Evolutionary conservation across 2,888 invertebrate genomes (phyloP).

Genomic region (Campopleginae sp.): DNA sequence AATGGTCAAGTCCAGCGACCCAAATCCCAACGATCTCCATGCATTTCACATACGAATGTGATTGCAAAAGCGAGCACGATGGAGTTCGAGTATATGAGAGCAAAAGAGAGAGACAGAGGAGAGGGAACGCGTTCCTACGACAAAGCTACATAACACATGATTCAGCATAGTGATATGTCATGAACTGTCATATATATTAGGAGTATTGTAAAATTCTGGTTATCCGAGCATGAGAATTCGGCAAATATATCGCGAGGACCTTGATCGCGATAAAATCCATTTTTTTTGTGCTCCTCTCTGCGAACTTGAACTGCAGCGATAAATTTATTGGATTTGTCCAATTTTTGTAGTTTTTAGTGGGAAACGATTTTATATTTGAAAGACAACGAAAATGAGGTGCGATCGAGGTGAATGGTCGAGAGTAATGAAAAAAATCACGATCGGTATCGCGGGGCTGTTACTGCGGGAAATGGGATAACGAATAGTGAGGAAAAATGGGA

Average conservation of each 20-base stretch:
- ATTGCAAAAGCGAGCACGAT: constrained; percentile 45
- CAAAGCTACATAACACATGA: constrained; percentile 49
- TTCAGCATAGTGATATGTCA: constrained; percentile 44
- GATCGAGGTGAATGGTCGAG: not conserved
- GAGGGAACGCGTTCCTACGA: constrained; percentile 34
- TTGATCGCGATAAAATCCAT: not conserved
- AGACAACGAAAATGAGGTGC: not conserved
- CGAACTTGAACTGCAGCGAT: not conserved
- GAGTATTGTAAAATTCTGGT: constrained; percentile 41
- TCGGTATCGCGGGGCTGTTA: not conserved
- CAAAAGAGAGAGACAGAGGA: constrained; percentile 8
- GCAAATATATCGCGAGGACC: not conserved
- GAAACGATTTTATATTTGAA: not conserved
- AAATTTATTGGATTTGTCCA: not conserved
- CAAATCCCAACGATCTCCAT: constrained; percentile 66
- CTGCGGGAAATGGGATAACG: not conserved
- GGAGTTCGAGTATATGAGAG: constrained; percentile 2
- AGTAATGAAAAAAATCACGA: not conserved
- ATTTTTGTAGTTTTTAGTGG: not conserved
- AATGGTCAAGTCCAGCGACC: constrained; percentile 67
- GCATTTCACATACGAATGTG: constrained; percentile 63
- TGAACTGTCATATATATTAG: constrained; percentile 36
- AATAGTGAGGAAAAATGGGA: constrained; percentile 30
- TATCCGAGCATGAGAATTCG: not conserved
- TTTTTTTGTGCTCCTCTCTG: not conserved